Percentiles rank a stretch among this genome's conserved stretches.
Evolutionary conservation across 2,888 invertebrate species (phyloP).

Genomic region (Andrena flavipes): DNA sequence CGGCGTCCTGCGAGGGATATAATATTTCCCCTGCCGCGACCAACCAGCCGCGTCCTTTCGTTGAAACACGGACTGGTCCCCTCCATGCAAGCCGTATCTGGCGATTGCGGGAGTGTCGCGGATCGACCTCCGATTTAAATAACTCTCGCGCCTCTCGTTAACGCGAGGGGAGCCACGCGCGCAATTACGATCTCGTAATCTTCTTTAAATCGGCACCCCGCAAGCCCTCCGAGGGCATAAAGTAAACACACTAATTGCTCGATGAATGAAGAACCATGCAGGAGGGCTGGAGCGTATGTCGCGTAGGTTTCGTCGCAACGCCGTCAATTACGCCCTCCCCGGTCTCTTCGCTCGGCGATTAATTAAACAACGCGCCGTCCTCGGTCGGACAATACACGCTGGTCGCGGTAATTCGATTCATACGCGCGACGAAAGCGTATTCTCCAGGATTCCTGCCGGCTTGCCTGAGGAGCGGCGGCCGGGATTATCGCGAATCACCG

Average conservation of each 20-base stretch:
- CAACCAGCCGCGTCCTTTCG: conserved; percentile 42
- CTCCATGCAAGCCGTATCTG: conserved; percentile 7
- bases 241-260: conserved; percentile 41
- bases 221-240: conserved; percentile 16
- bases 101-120: conserved; percentile 33
- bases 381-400: neutral
- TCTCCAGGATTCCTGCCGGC: neutral
- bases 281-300: neutral
- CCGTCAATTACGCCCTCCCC: conserved; percentile 17
- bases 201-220: conserved; percentile 33
- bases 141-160: conserved; percentile 25
- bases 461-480: conserved; percentile 49
- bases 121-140: conserved; percentile 47
- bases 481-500: conserved; percentile 55
- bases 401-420: neutral
- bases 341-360: conserved; percentile 17
- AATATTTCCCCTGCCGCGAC: conserved; percentile 50
- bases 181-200: conserved; percentile 44
- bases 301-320: conserved; percentile 15
- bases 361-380: conserved; percentile 19
- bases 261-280: conserved; percentile 26
- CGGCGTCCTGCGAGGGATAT: conserved; percentile 48
- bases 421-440: neutral
- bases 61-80: conserved; percentile 40
- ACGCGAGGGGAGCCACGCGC: conserved; percentile 3